Base-by-base conservation (phyloP, 2,888 invertebrate genomes). In the Diarsia mendica region DNA sequence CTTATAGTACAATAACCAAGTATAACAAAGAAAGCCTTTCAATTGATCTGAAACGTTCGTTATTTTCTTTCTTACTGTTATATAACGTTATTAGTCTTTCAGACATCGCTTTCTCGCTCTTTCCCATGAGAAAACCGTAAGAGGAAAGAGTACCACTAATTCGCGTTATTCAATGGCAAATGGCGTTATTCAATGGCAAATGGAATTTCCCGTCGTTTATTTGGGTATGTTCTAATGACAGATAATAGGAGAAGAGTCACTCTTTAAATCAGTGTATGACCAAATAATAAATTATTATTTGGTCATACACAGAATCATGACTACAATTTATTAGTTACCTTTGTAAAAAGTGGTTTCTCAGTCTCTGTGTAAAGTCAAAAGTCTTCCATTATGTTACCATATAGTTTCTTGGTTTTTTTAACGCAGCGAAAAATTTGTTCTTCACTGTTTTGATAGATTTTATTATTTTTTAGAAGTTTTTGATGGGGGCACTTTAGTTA, bases 31-130 rank as follows among this genome's bases (percentile, higher is more conserved):
- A 53, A 65, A 64, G n/a, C 51, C n/a, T 58, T 67, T 53, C 53
- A 70, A 67, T 58, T 53, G 55, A 33, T 46, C 65, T 66, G 13
- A 28, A 65, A 39, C n/a, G 15, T n/a, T 74, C 33, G 20, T 18
- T 39, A 67, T 72, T 67, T 67, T 9, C 28, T 48, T 65, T 65
- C 18, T 58, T 46, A 46, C 49, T 28, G 28, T 28, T 28, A 28
- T 28, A 15, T 11, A 49, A 49, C 20, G 49, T 58, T 72, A 46
- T 55, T 64, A 64, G 23, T 46, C n/a, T 64, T 51, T 58, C 61
- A 70, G 63, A 80, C 53, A 74, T 73, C 20, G 39, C 48, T 53
- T n/a, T 80, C 69, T 80, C 70, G 58, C 6, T 80, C 49, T 8
- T 3, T 48, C 23, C 1, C 11, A 6, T 33, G 39, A n/a, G 10